phyloP scores from a whole-genome alignment of 1,140 invertebrate genomes.

The Anoplophora glabripennis region DNA sequence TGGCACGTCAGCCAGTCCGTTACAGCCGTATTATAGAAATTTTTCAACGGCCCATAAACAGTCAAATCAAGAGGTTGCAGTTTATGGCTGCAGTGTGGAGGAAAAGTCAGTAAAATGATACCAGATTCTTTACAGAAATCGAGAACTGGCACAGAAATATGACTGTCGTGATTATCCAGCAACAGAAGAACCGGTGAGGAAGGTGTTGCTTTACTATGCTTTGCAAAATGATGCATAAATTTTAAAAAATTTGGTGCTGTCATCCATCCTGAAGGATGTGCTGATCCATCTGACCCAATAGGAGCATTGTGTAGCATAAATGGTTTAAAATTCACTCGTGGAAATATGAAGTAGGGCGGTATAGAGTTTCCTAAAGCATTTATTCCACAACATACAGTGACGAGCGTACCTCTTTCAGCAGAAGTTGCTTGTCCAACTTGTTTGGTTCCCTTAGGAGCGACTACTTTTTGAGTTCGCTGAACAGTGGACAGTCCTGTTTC shows the following conservation, averaged over 20 bases:
- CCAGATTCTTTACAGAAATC: no score
- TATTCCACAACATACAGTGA: slow-evolving; percentile 41
- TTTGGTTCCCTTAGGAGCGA: slow-evolving; percentile 44
- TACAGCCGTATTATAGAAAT: slow-evolving; percentile 9
- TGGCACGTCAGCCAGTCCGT: slow-evolving; percentile 7
- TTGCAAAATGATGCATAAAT: no score
- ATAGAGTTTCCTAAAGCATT: slow-evolving; percentile 2
- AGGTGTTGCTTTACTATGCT: no score
- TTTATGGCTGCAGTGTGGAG: slow-evolving; percentile 9
- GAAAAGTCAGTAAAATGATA: no score
- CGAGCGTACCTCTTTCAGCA: slow-evolving; percentile 50
- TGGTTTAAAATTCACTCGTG: not conserved
- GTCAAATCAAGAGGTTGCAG: slow-evolving; percentile 15
- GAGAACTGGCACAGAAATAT: no score
- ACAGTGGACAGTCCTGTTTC: not conserved
- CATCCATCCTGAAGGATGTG: no score
- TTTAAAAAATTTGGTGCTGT: no score
- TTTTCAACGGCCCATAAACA: slow-evolving; percentile 18
- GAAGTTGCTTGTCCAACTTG: slow-evolving; percentile 50
- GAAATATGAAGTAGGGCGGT: not conserved
- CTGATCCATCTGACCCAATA: no score
- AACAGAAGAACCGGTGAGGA: no score
- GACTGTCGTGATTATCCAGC: no score
- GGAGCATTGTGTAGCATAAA: no score
- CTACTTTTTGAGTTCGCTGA: slow-evolving; percentile 37